phyloP scores from a whole-genome alignment of 1,140 invertebrate genomes.

The Cataglyphis hispanica region DNA sequence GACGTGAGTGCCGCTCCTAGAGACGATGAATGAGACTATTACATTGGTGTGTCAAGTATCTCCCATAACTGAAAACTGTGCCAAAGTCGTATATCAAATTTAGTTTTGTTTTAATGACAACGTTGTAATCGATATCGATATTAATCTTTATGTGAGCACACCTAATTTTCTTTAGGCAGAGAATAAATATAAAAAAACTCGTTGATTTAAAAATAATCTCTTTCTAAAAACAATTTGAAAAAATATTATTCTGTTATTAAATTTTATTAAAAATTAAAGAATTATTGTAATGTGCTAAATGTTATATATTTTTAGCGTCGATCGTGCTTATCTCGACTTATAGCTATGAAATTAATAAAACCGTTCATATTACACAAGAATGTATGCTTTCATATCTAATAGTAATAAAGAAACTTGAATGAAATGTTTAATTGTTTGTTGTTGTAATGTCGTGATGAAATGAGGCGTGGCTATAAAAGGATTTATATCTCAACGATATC shows the following conservation, averaged over 20 bases:
- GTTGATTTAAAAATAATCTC: not conserved
- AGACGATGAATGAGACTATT: constrained; percentile 46
- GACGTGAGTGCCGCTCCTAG: constrained; percentile 42
- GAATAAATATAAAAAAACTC: constrained; percentile 44
- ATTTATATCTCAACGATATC: constrained; percentile 30
- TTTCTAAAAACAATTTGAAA: not conserved
- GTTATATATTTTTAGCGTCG: not conserved
- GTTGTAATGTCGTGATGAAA: constrained; percentile 4
- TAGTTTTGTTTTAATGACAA: constrained; percentile 63
- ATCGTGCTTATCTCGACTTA: not conserved
- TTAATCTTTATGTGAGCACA: constrained; percentile 63
- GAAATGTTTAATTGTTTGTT: constrained; percentile 5
- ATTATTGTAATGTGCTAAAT: not conserved
- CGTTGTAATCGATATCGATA: constrained; percentile 47
- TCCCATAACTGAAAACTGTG: constrained; percentile 56
- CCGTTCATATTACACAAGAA: not conserved
- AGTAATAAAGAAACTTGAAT: not conserved
- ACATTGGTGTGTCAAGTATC: constrained; percentile 63
- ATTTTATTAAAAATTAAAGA: not conserved
- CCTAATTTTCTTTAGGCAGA: constrained; percentile 52
- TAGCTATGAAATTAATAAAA: not conserved
- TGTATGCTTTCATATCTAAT: not conserved
- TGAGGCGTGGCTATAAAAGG: constrained; percentile 24
- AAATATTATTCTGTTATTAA: not conserved
- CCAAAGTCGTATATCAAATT: constrained; percentile 63